Evolutionary conservation across 2,888 invertebrate genomes (phyloP), one percentile per base, ranked within the genome.

Genomic region (Plutella xylostella): DNA sequence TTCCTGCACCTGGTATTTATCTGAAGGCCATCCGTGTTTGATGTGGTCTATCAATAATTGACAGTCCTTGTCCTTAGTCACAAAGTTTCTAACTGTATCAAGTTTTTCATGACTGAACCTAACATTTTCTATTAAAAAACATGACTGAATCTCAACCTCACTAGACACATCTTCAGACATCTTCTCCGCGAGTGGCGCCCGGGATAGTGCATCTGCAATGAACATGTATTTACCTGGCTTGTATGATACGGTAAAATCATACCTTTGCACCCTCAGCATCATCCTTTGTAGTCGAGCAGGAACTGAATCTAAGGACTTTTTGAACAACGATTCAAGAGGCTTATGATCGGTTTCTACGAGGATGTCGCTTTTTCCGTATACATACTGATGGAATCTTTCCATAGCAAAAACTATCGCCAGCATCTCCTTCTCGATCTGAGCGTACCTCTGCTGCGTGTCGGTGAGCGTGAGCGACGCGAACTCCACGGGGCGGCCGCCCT

Each of bases 361-460:
- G 0, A 60, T 46, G 21, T 50, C 45, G 7, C 17, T 43, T 12
- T 45, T 47, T 2, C 59, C 62, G 42, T 45, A 61, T 4, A 59
- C 42, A 21, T 60, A 61, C 20, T 58, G 57, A n/a, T 51, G 52
- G 45, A 58, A 60, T 5, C 48, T 33, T 28, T 56, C 55, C 1
- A 45, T 22, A 1, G 55, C 60, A 42, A 56, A 60, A 0, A 61
- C 55, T 7, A 60, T 59, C 1, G 58, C 59, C 2, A 59, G 25
- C 48, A 61, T 35, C 31, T 61, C 61, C 18, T 61, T 60, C 20
- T 59, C 58, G 9, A 60, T 61, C n/a, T n/a, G n/a, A n/a, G n/a
- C n/a, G n/a, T n/a, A n/a, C n/a, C n/a, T n/a, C n/a, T 42, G 57
- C 57, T 0, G 59, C 56, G 56, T 45, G 9, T 51, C 51, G 0